Base-by-base conservation (phyloP, 1,140 invertebrate genomes). In the Thalassaphorura encarpata region DNA sequence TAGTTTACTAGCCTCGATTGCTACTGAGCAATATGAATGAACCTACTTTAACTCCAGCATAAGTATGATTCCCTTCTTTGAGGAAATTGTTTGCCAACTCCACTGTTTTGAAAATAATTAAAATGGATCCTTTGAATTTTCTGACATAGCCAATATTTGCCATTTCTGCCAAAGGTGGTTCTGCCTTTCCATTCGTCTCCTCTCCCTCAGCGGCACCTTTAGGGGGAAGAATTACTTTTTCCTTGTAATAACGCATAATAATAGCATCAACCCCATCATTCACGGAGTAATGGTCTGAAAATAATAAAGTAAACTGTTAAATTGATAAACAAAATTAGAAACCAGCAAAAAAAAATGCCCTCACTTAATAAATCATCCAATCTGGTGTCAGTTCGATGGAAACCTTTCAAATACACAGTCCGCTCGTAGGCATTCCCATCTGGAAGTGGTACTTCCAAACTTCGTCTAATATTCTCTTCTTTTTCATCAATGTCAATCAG, bases 81-180 rank as follows among this genome's bases (percentile, higher is more conserved):
- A 62, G 29, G 3, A 58, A 11, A 15, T 48, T 52, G 40, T 54
- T 40, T 0, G 56, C 56, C 33, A 48, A 31, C 18, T 65, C 63
- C 3, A 31, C 42, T 1, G 59, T 54, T 36, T 65, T 61, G 26
- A 65, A 62, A 18, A 61, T 57, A 8, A 60, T 57, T 19, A 65
- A 62, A 26, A 65, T 46, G 19, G 63, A 65, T 18, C 63, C 63
- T 36, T 65, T 65, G 40, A 65, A 65, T 31, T 62, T 54, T n/a
- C 45, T 52, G 16, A 49, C 39, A 52, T 52, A 61, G 11, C n/a
- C 33, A n/a, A 36, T 36, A 11, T 36, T 36, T 11, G 33, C 52
- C 3, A 18, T 18, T 13, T 58, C 46, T 24, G 40, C 31, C n/a
- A 27, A 26, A 19, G 4, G 31, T 13, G 24, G 16, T 19, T 36